These are phyloP conservation scores for Brachyhypopomus gauderio DNA, from an alignment of 2,113 vertebrate genomes.

Conservation along the genomic window DNA sequence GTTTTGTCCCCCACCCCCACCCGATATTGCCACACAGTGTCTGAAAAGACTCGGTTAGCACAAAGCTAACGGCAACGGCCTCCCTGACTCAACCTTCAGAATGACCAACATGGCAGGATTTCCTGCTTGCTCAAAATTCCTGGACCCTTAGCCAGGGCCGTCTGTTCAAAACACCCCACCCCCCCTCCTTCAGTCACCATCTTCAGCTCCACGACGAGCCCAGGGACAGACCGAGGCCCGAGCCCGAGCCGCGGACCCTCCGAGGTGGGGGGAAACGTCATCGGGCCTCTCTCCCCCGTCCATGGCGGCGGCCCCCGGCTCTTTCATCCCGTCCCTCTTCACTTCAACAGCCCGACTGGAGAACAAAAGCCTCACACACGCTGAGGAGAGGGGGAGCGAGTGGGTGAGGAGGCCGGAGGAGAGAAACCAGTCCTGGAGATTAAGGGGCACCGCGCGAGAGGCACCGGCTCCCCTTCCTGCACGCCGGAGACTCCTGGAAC, in stretches of 20 bases:
- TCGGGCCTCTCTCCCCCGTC: constrained; percentile 35
- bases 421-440: constrained; percentile 65
- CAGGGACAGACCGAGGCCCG: constrained; percentile 33
- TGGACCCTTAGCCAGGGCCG: background rate
- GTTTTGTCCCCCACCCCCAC: too few species aligned
- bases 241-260: constrained; percentile 25
- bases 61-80: background rate
- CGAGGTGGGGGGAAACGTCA: constrained; percentile 46
- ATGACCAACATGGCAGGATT: constrained; percentile 49
- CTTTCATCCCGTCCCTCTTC: constrained; percentile 53
- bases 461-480: constrained; percentile 63
- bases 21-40: background rate
- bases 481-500: constrained; percentile 52
- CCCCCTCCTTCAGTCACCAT: background rate
- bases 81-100: constrained; percentile 39
- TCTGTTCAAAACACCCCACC: constrained; percentile 18
- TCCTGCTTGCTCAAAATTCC: constrained; percentile 27
- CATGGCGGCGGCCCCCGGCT: constrained; percentile 40
- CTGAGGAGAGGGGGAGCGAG: constrained; percentile 44
- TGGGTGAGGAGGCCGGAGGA: constrained; percentile 45
- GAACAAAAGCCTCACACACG: constrained; percentile 51
- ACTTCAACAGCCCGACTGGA: constrained; percentile 51
- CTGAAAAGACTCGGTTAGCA: background rate
- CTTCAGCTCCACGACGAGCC: too few species aligned
- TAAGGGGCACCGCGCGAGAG: constrained; percentile 70